A percentile compares a stretch with the other conserved stretches of the same genome.
These are phyloP conservation scores for Platycheirus albimanus DNA, from an alignment of 2,888 invertebrate species.

Conservation along the genomic window DNA sequence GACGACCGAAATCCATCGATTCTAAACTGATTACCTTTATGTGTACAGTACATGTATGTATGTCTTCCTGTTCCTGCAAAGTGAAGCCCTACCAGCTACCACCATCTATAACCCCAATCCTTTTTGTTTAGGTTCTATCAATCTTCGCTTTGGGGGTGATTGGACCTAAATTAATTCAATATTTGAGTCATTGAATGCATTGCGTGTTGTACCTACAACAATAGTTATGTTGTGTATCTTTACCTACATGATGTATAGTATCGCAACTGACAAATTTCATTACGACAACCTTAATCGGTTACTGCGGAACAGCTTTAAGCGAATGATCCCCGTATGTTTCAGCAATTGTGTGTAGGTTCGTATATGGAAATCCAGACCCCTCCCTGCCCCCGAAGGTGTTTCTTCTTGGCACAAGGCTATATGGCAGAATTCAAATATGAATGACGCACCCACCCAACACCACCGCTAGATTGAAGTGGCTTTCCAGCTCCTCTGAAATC, in stretches of 20 bases:
- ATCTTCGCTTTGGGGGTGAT: background rate
- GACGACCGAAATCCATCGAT: too few relatives aligned
- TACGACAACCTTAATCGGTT: constrained; percentile 44
- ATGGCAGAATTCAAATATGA: constrained; percentile 11
- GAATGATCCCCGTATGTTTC: constrained; percentile 39
- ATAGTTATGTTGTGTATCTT: too few relatives aligned
- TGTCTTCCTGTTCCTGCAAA: background rate
- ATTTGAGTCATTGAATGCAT: constrained; percentile 5
- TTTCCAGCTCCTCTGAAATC: background rate
- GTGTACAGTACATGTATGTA: too few relatives aligned
- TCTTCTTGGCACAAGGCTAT: background rate
- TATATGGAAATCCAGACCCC: too few relatives aligned
- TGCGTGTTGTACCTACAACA: constrained; percentile 5
- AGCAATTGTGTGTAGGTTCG: constrained; percentile 2
- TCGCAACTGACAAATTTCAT: constrained; percentile 24
- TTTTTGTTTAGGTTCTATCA: constrained; percentile 4
- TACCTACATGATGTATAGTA: too few relatives aligned
- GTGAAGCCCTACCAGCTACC: constrained; percentile 13
- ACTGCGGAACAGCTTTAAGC: constrained; percentile 55
- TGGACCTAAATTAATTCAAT: background rate
- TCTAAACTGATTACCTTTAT: too few relatives aligned
- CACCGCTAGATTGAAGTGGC: background rate
- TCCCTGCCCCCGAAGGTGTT: background rate
- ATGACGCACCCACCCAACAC: background rate
- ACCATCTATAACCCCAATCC: background rate